phyloP scores from a whole-genome alignment of 1,140 invertebrate species.

The Neotoxoptera formosana region DNA sequence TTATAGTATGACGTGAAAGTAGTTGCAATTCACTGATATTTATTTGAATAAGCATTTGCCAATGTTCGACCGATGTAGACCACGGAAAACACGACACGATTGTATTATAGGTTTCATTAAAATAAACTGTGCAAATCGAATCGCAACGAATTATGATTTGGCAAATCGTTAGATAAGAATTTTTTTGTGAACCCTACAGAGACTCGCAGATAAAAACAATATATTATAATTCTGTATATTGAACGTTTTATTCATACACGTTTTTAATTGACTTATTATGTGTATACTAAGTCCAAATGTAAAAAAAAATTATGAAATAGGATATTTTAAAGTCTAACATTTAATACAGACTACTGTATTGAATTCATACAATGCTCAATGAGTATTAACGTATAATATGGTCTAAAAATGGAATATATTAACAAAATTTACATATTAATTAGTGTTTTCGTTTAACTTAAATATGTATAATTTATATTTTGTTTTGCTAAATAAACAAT shows the following conservation, averaged over 20 bases:
- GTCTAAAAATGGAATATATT: background rate
- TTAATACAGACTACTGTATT: background rate
- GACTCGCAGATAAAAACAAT: background rate
- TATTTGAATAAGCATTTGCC: background rate
- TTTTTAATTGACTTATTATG: background rate
- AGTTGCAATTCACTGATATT: background rate
- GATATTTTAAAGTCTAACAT: background rate
- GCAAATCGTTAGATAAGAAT: background rate
- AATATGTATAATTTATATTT: background rate
- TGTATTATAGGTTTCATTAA: background rate
- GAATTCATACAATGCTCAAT: background rate
- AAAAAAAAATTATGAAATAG: background rate
- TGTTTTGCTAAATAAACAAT: background rate
- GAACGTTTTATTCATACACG: background rate
- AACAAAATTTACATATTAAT: background rate
- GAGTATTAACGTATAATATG: background rate
- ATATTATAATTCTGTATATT: background rate
- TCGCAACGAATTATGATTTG: background rate
- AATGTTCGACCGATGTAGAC: background rate
- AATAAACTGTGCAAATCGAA: background rate
- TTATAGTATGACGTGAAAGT: background rate
- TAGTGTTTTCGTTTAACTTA: background rate
- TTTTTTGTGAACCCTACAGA: background rate
- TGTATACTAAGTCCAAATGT: background rate
- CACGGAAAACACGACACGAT: background rate